Evolutionary conservation across 2,797 vertebrate genomes (phyloP), one percentile per base, ranked within the genome.

Genomic region (Chrosomus eos): DNA sequence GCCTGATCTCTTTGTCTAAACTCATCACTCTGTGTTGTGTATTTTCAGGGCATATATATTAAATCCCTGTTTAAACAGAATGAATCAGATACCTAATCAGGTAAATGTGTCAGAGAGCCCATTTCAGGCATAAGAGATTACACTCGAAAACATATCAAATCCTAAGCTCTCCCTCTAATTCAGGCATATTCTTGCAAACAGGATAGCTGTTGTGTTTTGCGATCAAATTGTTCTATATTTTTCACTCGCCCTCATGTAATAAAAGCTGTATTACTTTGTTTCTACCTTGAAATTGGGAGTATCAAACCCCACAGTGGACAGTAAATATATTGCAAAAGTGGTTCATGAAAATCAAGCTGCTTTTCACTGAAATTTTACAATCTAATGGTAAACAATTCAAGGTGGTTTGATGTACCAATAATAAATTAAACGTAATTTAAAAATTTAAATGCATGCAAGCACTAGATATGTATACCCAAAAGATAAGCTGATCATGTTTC

Each of bases 11-110:
- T 80, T 48, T 26, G 23, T 84, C 51, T 71, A 21, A 84, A 36
- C 45, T 33, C 38, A 31, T 73, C 77, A 28, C 33, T 67, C 43
- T 51, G 26, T 75, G 45, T 31, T 0, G 19, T 62, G 48, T 60
- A 33, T 36, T 76, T 53, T 40, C 1, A 53, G 6, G 67, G 8
- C 10, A 66, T 40, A 53, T 55, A 28, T 76, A 67, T 60, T 45
- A 48, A 79, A 73, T 72, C 58, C 43, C 38, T 73, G 74, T 78
- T 48, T 74, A 83, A 81, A 81, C 28, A 9, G 76, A 77, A 77
- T 51, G 9, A 74, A 7, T 66, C 26, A 1, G 23, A 66, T 28
- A 66, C 23, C 71, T 66, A 74, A 82, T 73, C 55, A 45, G n/a
- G 10, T 60, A 60, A 60, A 77, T 62, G 53, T 28, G 31, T 31